Conservation (phyloP, 2,113 vertebrate genomes). For the Indicator indicator region DNA sequence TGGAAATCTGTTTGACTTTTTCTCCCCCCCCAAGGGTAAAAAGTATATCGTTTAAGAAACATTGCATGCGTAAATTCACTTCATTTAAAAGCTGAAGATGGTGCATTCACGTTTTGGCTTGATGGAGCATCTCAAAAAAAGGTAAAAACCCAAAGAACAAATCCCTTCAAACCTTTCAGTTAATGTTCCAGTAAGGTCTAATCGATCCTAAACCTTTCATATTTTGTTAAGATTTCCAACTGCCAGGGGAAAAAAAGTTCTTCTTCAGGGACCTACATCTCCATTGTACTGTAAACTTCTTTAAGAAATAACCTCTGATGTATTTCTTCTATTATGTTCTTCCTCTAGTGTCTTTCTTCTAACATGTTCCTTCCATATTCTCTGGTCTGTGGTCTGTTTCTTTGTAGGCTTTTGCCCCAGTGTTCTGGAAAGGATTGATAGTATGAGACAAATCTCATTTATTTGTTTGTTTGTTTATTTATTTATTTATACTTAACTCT, state of each 20-base stretch:
- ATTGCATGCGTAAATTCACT: background rate
- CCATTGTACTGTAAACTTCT: background rate
- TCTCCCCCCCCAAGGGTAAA: background rate
- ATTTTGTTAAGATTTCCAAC: background rate
- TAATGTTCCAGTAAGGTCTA: background rate
- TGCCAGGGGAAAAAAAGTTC: background rate
- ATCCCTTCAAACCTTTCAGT: background rate
- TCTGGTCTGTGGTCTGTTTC: background rate
- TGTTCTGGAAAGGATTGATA: background rate
- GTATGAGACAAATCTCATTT: background rate
- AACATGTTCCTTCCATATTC: background rate
- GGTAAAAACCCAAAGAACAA: background rate
- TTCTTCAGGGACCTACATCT: background rate
- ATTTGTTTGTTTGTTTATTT: background rate
- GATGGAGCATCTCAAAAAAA: background rate
- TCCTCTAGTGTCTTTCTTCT: too few species aligned
- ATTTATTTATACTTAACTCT: background rate
- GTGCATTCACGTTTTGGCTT: background rate
- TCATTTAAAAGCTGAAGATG: background rate
- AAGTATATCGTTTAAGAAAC: background rate
- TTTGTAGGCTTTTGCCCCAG: background rate
- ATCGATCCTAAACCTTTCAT: background rate
- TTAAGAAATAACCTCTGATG: background rate
- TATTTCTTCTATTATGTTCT: background rate
- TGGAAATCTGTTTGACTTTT: background rate